Evolutionary conservation across 2,113 vertebrate genomes (phyloP).

Genomic region (Podarcis muralis): DNA sequence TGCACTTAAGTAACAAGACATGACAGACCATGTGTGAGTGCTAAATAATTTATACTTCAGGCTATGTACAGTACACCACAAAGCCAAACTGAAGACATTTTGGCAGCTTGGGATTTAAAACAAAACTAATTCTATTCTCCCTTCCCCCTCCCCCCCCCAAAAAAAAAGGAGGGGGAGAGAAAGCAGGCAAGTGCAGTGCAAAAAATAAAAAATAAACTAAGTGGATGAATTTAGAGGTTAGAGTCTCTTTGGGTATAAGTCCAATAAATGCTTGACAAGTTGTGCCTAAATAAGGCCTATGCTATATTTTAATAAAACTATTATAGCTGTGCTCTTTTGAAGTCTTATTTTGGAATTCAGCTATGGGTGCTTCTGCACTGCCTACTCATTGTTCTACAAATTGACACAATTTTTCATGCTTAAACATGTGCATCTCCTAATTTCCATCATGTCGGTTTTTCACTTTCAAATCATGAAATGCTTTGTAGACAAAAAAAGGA

Average conservation of each 20-base stretch:
- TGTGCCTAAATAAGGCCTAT: background rate
- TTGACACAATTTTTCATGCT: no score
- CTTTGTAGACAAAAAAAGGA: no score
- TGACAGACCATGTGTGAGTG: constrained; percentile 68
- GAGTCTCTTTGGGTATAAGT: background rate
- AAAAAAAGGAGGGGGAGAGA: constrained; percentile 21
- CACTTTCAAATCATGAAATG: no score
- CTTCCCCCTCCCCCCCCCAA: background rate
- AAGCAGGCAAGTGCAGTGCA: constrained; percentile 31
- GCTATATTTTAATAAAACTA: background rate
- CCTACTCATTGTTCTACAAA: no score
- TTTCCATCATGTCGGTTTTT: no score
- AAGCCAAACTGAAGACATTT: constrained; percentile 62
- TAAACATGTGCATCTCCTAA: no score
- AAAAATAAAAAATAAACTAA: background rate
- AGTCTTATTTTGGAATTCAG: background rate
- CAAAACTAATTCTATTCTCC: constrained; percentile 50
- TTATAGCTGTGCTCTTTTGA: background rate
- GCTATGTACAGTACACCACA: constrained; percentile 53
- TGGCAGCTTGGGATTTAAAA: constrained; percentile 70
- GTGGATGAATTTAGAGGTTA: background rate
- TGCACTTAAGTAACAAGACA: constrained; percentile 69
- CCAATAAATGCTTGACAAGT: background rate
- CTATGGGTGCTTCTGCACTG: no score
- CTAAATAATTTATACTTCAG: constrained; percentile 69